phyloP scores from a whole-genome alignment of 2,888 invertebrate species.

The Drosophila kambysellisi region DNA sequence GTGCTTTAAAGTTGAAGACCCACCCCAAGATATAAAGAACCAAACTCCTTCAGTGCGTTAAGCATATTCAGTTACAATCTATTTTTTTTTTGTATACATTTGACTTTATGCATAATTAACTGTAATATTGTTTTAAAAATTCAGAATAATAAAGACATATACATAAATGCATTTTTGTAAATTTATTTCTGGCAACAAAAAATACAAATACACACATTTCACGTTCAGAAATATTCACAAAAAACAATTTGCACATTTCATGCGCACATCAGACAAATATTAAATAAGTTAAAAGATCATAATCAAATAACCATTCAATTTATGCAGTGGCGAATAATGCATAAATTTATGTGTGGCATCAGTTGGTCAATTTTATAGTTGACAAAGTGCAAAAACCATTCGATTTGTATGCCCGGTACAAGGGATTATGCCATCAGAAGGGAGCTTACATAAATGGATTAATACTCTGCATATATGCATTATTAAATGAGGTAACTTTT shows the following conservation, averaged over 20 bases:
- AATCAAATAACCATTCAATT: conserved; percentile 27
- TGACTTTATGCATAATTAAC: background rate
- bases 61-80: background rate
- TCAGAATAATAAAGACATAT: background rate
- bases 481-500: background rate
- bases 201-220: background rate
- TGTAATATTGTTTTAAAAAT: background rate
- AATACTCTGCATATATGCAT: background rate
- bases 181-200: background rate
- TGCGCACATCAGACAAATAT: background rate
- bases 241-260: background rate
- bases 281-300: conserved; percentile 24
- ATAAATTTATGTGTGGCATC: conserved; percentile 15
- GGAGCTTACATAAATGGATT: conserved; percentile 1
- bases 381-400: conserved; percentile 11
- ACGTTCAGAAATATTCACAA: background rate
- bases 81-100: background rate
- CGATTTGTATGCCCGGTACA: background rate
- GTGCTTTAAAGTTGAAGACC: conserved; percentile 39
- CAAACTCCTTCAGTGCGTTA: background rate
- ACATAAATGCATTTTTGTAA: background rate
- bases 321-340: conserved; percentile 10
- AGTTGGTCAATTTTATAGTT: conserved; percentile 1
- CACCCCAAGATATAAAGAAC: background rate
- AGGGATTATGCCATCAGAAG: conserved; percentile 7